Percentiles rank a stretch among this genome's conserved stretches.
phyloP scores from a whole-genome alignment of 2,888 invertebrate species.

The Phyto melanocephala region DNA sequence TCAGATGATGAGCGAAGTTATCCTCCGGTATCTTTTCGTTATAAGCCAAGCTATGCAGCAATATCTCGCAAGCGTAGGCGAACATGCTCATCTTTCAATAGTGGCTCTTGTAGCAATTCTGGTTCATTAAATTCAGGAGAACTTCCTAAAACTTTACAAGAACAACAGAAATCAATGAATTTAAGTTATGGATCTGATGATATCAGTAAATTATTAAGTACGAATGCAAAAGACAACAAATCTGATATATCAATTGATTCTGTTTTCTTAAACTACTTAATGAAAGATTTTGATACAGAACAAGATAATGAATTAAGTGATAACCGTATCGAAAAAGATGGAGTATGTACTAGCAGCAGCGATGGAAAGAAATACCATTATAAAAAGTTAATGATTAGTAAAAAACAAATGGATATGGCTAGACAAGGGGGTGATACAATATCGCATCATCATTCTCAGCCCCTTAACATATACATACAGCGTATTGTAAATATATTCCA shows the following conservation, averaged over 20 bases:
- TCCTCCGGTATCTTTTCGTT: constrained; percentile 84
- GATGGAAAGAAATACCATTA: constrained; percentile 39
- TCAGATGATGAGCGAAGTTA: constrained; percentile 84
- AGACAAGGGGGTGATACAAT: constrained; percentile 66
- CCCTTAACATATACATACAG: constrained; percentile 56
- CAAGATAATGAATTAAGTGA: background rate
- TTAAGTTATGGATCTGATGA: constrained; percentile 53
- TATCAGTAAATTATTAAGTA: constrained; percentile 69
- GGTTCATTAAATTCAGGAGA: constrained; percentile 73
- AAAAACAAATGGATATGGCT: constrained; percentile 57
- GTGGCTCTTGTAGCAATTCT: constrained; percentile 68
- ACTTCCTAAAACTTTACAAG: constrained; percentile 73
- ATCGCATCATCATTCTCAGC: background rate
- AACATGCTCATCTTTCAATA: constrained; percentile 73
- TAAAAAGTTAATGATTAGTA: constrained; percentile 59
- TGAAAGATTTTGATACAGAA: constrained; percentile 2
- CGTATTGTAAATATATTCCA: constrained; percentile 65
- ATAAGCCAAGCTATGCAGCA: constrained; percentile 81
- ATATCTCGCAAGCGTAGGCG: constrained; percentile 78
- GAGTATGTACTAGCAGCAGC: constrained; percentile 24
- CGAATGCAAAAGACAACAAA: constrained; percentile 66
- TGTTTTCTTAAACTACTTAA: constrained; percentile 11
- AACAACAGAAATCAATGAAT: constrained; percentile 52
- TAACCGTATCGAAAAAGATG: constrained; percentile 39
- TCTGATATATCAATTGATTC: constrained; percentile 58